Base-by-base conservation (phyloP, 2,797 vertebrate species). In the Mastacembelus armatus region DNA sequence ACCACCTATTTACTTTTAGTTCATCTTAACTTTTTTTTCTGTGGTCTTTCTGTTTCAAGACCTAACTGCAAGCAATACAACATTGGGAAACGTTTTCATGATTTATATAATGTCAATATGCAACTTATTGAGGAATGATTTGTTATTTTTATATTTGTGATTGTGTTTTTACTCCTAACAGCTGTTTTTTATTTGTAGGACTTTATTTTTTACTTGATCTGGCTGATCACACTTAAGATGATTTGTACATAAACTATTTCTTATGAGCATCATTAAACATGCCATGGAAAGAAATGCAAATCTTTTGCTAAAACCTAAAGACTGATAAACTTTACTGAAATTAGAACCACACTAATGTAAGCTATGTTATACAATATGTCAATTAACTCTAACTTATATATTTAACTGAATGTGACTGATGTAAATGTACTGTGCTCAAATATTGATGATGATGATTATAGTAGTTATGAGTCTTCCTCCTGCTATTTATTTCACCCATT, bases 111-210 rank as follows among this genome's bases (percentile, higher is more conserved):
- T 56, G 39, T 70, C 48, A 59, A 27, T 68, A 67, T 78, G 9
- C 43, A 79, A 75, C 56, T 49, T 59, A 14, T 15, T 56, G 50
- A 55, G 83, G 16, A 66, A 50, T 42, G 27, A 19, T 68, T 85
- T 79, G 85, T 85, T 85, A 87, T 91, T 87, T 92, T 89, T 89
- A 82, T 91, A 93, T 92, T 88, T 88, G 82, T 88, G 22, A 45
- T 78, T 74, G 43, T 77, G 61, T 62, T 78, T 81, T 63, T 69
- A 68, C 29, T 44, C 15, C 22, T n/a, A 50, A 22, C 24, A 24
- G 40, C 54, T 48, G 59, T 32, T 56, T 88, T 78, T 85, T 5
- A 75, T 83, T 80, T 86, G 35, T 72, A 64, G 71, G 18, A 61
- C 75, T 71, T 71, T n/a, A 10, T 84, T 81, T 89, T 88, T 61